Evolutionary conservation across 2,113 vertebrate genomes (phyloP).

Genomic region (Apodemus sylvaticus): DNA sequence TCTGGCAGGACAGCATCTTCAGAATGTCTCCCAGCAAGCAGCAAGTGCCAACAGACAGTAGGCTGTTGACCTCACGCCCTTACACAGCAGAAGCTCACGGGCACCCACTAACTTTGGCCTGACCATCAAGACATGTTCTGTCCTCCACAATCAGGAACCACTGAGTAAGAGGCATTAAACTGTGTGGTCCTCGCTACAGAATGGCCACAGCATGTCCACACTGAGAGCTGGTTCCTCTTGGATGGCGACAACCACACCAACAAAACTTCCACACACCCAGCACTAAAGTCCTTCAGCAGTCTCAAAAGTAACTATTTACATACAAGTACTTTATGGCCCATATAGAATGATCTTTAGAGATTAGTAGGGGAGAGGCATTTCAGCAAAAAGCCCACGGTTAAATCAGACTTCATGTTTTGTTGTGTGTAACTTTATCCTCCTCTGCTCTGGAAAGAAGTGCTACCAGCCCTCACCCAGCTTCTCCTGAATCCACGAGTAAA

Average conservation of each 20-base stretch:
- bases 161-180: fast-evolving
- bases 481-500: no score
- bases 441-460: no score
- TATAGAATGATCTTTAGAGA: neutral
- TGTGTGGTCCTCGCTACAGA: neutral
- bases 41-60: neutral
- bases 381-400: slow-evolving; percentile 27
- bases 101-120: neutral
- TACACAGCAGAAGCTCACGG: neutral
- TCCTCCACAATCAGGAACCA: neutral
- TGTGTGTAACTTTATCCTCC: no score
- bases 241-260: neutral
- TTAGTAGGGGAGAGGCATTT: slow-evolving; percentile 30
- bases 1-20: neutral
- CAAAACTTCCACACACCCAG: neutral
- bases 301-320: neutral
- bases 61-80: no score
- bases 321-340: neutral
- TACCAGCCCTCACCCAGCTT: no score
- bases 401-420: neutral
- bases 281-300: neutral
- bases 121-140: neutral
- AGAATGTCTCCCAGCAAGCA: neutral
- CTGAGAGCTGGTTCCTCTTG: neutral
- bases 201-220: neutral